Evolutionary conservation across 2,113 vertebrate genomes (phyloP), one percentile per base, ranked within the genome.

Genomic region (Aspidoscelis tigris): DNA sequence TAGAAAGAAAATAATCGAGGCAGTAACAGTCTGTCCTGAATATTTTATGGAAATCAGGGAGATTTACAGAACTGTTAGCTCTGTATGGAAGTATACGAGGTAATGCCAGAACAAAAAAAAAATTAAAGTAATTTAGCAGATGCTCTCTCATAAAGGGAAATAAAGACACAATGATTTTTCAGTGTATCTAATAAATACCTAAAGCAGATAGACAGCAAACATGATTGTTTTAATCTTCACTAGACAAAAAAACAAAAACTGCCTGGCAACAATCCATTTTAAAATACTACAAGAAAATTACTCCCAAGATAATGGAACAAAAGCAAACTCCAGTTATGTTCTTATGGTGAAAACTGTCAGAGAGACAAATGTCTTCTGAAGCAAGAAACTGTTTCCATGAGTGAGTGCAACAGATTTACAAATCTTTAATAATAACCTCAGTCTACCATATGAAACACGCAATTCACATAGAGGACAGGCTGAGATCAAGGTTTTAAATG

Each of bases 11-110:
- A 96, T 95, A 96, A 96, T 92, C 89, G 93, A 94, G 89, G 92
- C 90, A 95, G 94, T 95, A 96, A 96, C 95, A 92, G 86, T 89
- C 91, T 94, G 89, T 87, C 95, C 93, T 96, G 95, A 97, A 97
- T 97, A 96, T 96, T 97, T 97, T 95, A 96, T 96, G 95, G 93
- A 96, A 97, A 96, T 97, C 72, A 76, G 72, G 89, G 53, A 73
- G 93, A 96, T 95, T 96, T 96, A 95, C 94, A 96, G 53, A 96
- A 93, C 92, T 91, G 86, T 75, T 93, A 93, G 83, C 86, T 94
- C 76, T 78, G 80, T 88, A 90, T 80, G 78, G 94, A 95, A 95
- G 94, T 90, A 96, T 93, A 91, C 92, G 95, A 95, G 92, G 89
- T 91, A 93, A 95, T 91, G 74, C 71, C 88, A 94, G 93, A 93